Conservation (phyloP, 2,113 vertebrate genomes). For the Corythoichthys haematopterus region DNA sequence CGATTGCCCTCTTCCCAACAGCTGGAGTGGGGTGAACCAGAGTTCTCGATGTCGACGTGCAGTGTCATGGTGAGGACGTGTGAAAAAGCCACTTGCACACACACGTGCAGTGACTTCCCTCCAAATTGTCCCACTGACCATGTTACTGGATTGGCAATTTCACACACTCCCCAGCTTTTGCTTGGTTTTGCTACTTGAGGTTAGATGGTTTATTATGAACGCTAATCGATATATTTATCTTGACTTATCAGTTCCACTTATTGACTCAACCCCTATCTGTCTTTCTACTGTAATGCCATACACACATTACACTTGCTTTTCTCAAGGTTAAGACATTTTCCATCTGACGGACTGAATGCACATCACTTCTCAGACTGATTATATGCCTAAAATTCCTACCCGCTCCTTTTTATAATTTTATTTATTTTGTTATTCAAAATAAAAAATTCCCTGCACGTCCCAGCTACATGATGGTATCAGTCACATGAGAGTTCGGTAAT, state of each 20-base stretch:
- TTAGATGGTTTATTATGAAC: constrained; percentile 10
- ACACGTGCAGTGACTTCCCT: constrained; percentile 27
- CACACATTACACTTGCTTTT: constrained; percentile 11
- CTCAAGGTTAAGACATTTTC: constrained; percentile 41
- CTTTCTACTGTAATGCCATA: neutral
- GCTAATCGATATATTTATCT: constrained; percentile 29
- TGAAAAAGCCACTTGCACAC: constrained; percentile 43
- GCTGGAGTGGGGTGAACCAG: constrained; percentile 66
- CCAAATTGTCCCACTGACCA: constrained; percentile 36
- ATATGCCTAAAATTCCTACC: constrained; percentile 16
- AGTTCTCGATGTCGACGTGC: constrained; percentile 47
- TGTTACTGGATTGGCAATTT: constrained; percentile 8
- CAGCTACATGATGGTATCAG: constrained; percentile 10
- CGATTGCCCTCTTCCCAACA: constrained; percentile 62
- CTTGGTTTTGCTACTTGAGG: constrained; percentile 10
- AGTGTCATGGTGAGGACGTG: constrained; percentile 65
- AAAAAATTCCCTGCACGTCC: neutral
- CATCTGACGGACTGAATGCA: constrained; percentile 12
- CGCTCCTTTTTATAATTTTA: constrained; percentile 6
- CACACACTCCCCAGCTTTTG: constrained; percentile 9
- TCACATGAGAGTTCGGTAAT: constrained; percentile 11
- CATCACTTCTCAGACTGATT: constrained; percentile 32
- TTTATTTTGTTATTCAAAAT: neutral
- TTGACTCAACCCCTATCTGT: neutral
- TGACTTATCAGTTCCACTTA: constrained; percentile 14